A percentile compares a stretch with the other conserved stretches of the same genome.
phyloP scores from a whole-genome alignment of 2,113 vertebrate genomes.

The Apteryx mantelli region DNA sequence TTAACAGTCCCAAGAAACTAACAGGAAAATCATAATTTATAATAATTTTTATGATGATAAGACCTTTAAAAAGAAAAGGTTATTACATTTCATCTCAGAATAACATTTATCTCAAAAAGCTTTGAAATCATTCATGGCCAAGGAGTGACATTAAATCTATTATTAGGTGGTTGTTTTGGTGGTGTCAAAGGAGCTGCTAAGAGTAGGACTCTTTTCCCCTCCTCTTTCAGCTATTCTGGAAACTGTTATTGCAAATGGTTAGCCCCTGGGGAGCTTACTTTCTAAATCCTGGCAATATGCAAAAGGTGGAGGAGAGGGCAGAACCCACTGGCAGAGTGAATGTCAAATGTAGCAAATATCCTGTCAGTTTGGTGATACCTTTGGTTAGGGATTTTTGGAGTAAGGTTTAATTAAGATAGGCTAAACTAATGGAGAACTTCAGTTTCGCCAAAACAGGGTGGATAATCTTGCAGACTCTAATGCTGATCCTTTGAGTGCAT shows the following conservation, averaged over 20 bases:
- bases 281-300: background rate
- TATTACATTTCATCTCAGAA: background rate
- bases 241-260: background rate
- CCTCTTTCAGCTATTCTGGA: background rate
- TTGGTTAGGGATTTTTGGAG: background rate
- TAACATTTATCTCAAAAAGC: background rate
- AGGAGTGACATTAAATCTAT: background rate
- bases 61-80: background rate
- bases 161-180: background rate
- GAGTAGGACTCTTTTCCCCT: background rate
- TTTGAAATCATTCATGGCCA: background rate
- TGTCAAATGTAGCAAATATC: background rate
- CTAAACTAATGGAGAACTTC: background rate
- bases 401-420: background rate
- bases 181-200: background rate
- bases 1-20: background rate
- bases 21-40: background rate
- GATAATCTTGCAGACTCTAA: background rate
- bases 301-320: background rate
- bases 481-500: background rate
- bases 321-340: background rate
- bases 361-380: background rate
- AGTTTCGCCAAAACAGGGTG: background rate
- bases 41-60: background rate
- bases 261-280: background rate